These are phyloP conservation scores for Leptonema lineaticorne DNA, from an alignment of 1,140 invertebrate genomes.

Conservation along the genomic window DNA sequence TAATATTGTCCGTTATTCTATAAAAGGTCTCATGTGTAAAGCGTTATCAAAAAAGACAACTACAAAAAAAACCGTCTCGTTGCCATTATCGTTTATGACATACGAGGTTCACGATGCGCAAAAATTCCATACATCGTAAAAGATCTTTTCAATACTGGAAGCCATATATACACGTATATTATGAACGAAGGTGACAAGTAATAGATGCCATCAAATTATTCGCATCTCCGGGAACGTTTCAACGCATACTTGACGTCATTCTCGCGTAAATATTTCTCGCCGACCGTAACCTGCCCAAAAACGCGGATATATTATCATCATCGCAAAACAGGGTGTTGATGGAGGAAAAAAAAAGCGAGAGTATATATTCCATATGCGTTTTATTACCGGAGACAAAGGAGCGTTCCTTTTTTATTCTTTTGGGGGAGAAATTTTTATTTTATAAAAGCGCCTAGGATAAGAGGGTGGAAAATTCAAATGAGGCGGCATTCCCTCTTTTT, in stretches of 20 bases:
- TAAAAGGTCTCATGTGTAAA: too few species aligned
- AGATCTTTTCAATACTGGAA: conserved; percentile 15
- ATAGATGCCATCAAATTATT: conserved; percentile 41
- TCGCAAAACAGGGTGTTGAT: background rate
- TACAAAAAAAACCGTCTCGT: too few species aligned
- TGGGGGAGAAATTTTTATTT: too few species aligned
- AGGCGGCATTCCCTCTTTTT: conserved; percentile 20
- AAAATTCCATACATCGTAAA: conserved; percentile 18
- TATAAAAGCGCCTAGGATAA: conserved; percentile 15
- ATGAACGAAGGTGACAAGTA: conserved; percentile 34
- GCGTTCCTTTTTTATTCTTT: conserved; percentile 7
- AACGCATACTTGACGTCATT: conserved; percentile 24
- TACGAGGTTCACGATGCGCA: background rate
- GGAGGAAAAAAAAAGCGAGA: too few species aligned
- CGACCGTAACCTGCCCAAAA: conserved; percentile 35
- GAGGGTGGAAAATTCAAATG: conserved; percentile 39
- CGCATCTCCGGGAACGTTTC: conserved; percentile 3
- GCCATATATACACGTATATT: conserved; percentile 26
- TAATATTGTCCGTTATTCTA: too few species aligned
- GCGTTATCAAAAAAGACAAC: too few species aligned
- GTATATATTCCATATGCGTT: conserved; percentile 40
- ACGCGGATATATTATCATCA: conserved; percentile 31
- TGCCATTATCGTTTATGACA: background rate
- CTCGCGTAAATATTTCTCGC: conserved; percentile 27
- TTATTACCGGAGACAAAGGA: conserved; percentile 34